These are phyloP conservation scores for Diacarnus erythraeanus DNA, from an alignment of 37 sponge, comb jelly and placozoan genomes.

Conservation along the genomic window DNA sequence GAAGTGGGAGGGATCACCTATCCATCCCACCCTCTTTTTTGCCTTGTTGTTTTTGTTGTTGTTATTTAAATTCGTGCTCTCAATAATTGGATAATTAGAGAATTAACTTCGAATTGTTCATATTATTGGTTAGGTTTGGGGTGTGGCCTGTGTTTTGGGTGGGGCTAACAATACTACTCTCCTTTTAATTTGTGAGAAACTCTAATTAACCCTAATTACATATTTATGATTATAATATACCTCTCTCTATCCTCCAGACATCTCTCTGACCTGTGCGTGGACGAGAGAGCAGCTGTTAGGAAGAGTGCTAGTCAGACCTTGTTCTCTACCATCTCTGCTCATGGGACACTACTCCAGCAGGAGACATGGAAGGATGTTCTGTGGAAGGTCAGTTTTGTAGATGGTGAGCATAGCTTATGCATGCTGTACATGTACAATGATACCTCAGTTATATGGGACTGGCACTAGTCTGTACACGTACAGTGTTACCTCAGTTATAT, in stretches of 20 bases:
- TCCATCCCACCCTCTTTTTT: background rate
- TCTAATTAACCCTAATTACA: background rate
- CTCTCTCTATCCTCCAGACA: conserved; percentile 14
- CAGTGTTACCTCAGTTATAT: no score
- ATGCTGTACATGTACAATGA: no score
- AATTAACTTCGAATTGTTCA: background rate
- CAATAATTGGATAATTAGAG: no score
- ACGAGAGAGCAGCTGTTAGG: conserved; percentile 86
- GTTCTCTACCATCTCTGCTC: conserved; percentile 91
- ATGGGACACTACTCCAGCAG: conserved; percentile 77
- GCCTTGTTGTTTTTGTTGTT: background rate
- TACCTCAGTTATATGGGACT: no score
- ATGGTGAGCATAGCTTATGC: no score
- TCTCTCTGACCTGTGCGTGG: conserved; percentile 86
- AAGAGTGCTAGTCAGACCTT: conserved; percentile 98
- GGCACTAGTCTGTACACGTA: no score
- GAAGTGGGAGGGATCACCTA: no score
- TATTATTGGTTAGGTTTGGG: background rate
- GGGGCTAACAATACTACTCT: background rate
- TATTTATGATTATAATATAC: background rate
- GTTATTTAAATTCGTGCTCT: no score
- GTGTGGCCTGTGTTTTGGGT: background rate
- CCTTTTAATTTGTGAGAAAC: background rate
- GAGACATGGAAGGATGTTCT: conserved; percentile 85
- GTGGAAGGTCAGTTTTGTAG: conserved; percentile 71